Base-by-base conservation (phyloP, 2,113 vertebrate genomes). In the Oryzias javanicus region DNA sequence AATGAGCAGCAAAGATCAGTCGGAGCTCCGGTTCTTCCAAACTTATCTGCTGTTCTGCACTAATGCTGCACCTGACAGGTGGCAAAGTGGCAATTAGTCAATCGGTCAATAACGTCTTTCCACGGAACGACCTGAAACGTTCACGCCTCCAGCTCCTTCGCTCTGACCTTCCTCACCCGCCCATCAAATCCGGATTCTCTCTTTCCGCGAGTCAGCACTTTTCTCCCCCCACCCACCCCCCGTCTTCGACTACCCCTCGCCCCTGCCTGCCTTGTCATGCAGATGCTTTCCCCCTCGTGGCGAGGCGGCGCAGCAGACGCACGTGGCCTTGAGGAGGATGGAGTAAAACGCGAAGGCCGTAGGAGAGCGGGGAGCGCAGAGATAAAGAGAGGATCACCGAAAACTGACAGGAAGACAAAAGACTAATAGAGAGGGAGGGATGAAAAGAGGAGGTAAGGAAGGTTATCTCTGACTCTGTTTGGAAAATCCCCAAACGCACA, bases 401-500 rank as follows among this genome's bases (percentile, higher is more conserved):
- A 48, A 50, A 14, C 18, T 47, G 42, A 16, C n/a, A 29, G 18
- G n/a, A 64, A 46, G 17, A 51, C 2, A 22, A 51, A 15, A 45
- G 42, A 35, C 18, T 57, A 41, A 44, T 4, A 35, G 24, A 51
- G 45, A 47, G 20, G 49, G 47, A 57, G 56, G 48, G 41, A 60
- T 67, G 25, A 52, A 18, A 54, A 25, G 22, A 42, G 55, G 53
- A 10, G 35, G 63, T 55, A 42, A 60, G 42, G n/a, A 25, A 1
- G 54, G 52, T 63, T 61, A 53, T 71, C 74, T 68, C 61, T 67
- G 47, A 63, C 64, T 76, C 59, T 68, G 60, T 81, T 81, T 90
- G 90, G 88, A 90, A 89, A 89, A 86, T 87, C 88, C 90, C 87
- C 89, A 88, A 85, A 82, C n/a, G 58, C 78, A 74, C 86, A 68